Evolutionary conservation across 2,113 vertebrate genomes (phyloP).

Genomic region (Nycticryphes semicollaris): DNA sequence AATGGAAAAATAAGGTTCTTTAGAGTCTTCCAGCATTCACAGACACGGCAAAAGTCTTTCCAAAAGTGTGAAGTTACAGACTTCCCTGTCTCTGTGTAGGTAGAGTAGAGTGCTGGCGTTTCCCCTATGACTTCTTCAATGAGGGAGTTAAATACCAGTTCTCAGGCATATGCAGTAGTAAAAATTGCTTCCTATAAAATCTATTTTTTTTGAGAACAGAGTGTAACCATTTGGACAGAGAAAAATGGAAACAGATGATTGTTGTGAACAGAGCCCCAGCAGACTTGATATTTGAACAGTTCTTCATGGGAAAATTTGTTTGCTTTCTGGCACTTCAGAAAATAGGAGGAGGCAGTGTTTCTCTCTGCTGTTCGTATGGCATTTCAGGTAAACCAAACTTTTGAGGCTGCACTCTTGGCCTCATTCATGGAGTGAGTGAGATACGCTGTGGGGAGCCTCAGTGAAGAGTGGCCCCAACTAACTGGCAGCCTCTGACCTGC

Average conservation of each 20-base stretch:
- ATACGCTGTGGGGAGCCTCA: accelerated
- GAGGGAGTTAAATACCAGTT: neutral
- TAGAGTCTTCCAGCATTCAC: neutral
- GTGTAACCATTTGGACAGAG: neutral
- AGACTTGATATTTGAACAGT: neutral
- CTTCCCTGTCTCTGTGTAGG: neutral
- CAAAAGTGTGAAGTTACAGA: neutral
- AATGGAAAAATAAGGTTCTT: neutral
- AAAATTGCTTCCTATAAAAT: neutral
- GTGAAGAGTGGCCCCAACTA: neutral
- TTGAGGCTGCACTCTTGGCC: neutral
- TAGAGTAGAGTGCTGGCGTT: neutral
- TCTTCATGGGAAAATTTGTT: neutral
- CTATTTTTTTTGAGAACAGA: neutral
- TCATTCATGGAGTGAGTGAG: neutral
- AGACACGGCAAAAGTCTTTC: neutral
- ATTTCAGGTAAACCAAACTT: neutral
- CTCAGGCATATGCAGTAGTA: neutral
- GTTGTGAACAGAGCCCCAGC: neutral
- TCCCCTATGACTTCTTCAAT: neutral
- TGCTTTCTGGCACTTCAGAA: neutral
- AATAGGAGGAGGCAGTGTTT: neutral
- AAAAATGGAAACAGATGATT: neutral
- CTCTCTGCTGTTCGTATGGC: neutral
- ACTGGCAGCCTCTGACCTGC: neutral